A percentile compares a stretch with the other conserved stretches of the same genome.
phyloP scores from a whole-genome alignment of 1,140 invertebrate species.

The Heliothis subflexa region DNA sequence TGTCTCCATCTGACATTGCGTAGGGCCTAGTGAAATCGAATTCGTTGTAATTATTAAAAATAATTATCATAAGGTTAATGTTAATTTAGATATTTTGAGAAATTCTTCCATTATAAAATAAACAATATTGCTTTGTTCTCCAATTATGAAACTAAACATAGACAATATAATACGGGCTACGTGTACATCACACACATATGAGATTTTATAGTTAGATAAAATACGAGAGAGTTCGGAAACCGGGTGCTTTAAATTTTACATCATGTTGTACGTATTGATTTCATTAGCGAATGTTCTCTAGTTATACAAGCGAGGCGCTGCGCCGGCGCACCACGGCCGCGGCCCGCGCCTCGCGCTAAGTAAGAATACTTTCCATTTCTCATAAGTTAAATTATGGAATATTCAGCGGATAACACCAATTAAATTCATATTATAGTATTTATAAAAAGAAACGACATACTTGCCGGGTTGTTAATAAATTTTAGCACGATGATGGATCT shows the following conservation, averaged over 20 bases:
- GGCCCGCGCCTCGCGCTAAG: constrained; percentile 37
- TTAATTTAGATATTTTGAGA: constrained; percentile 79
- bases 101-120: constrained; percentile 79
- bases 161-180: constrained; percentile 82
- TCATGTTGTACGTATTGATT: constrained; percentile 83
- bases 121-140: constrained; percentile 76
- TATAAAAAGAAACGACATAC: constrained; percentile 65
- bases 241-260: constrained; percentile 86
- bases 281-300: constrained; percentile 79
- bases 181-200: constrained; percentile 76
- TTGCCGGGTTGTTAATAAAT: constrained; percentile 67
- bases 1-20: constrained; percentile 81
- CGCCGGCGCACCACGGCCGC: neutral
- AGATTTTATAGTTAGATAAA: constrained; percentile 82
- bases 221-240: constrained; percentile 84
- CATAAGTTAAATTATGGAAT: constrained; percentile 54
- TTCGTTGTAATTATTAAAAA: constrained; percentile 80
- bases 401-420: constrained; percentile 78
- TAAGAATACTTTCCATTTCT: constrained; percentile 54
- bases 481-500: constrained; percentile 65
- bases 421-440: constrained; percentile 71
- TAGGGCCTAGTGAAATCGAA: constrained; percentile 83
- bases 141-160: constrained; percentile 67
- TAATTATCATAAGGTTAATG: constrained; percentile 70
- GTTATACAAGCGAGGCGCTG: constrained; percentile 62